Conservation (phyloP, 2,888 invertebrate genomes). For the Enoplolaimus lenunculus region DNA sequence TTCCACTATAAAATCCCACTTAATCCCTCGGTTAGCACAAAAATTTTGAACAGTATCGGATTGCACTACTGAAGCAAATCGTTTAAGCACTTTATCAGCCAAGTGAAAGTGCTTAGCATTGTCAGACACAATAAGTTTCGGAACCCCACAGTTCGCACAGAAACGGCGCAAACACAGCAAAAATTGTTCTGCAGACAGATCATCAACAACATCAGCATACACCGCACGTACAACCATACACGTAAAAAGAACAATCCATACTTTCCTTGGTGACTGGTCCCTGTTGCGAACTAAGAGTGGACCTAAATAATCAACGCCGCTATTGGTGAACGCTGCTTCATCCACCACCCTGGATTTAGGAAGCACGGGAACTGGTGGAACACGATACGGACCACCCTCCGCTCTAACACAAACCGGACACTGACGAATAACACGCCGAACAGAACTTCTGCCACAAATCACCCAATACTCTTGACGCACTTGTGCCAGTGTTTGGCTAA, state of each 20-base stretch:
- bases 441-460: neutral
- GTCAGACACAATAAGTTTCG: slow-evolving; percentile 37
- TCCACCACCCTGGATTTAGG: neutral
- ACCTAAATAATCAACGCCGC: slow-evolving; percentile 10
- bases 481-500: neutral
- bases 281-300: slow-evolving; percentile 21
- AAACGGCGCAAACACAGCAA: slow-evolving; percentile 36
- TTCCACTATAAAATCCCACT: slow-evolving; percentile 40
- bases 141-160: slow-evolving; percentile 35
- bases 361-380: neutral
- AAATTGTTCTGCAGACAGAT: slow-evolving; percentile 35
- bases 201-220: slow-evolving; percentile 27
- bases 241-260: slow-evolving; percentile 20
- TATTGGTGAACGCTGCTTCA: slow-evolving; percentile 5
- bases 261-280: slow-evolving; percentile 26
- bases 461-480: slow-evolving; percentile 12
- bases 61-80: slow-evolving; percentile 17
- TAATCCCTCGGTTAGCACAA: slow-evolving; percentile 24
- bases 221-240: slow-evolving; percentile 18
- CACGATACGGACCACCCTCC: neutral
- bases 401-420: neutral
- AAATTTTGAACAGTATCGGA: slow-evolving; percentile 7
- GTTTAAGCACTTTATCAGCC: slow-evolving; percentile 33
- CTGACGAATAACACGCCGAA: neutral
- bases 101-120: slow-evolving; percentile 42